A percentile compares a stretch with the other conserved stretches of the same genome.
phyloP scores from a whole-genome alignment of 2,888 invertebrate genomes.

The Pterostichus niger region DNA sequence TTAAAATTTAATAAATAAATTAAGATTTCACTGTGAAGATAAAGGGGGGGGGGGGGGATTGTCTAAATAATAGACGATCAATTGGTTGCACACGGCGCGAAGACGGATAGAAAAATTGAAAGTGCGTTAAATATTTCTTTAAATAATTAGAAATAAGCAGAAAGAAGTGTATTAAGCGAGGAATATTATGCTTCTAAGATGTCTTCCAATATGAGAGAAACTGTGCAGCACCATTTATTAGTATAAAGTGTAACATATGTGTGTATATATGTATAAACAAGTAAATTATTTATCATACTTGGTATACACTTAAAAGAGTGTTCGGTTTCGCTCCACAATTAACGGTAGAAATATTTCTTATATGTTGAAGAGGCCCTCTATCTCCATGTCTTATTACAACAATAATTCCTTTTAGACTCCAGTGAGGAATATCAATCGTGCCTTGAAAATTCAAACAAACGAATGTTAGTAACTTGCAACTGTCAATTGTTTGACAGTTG shows the following conservation, averaged over 20 bases:
- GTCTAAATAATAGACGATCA: no score
- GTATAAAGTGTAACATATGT: background rate
- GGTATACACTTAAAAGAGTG: slow-evolving; percentile 74
- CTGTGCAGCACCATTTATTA: background rate
- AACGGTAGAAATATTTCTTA: slow-evolving; percentile 87
- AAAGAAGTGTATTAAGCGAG: background rate
- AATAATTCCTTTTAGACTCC: slow-evolving; percentile 85
- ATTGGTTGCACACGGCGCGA: no score
- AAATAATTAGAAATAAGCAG: background rate
- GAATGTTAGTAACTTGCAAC: slow-evolving; percentile 9
- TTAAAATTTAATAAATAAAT: slow-evolving; percentile 70
- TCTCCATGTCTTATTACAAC: slow-evolving; percentile 93
- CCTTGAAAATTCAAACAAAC: slow-evolving; percentile 70
- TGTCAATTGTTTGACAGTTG: slow-evolving; percentile 23
- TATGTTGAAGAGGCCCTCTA: slow-evolving; percentile 91
- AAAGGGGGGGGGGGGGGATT: no score
- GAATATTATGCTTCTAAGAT: background rate
- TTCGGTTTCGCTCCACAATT: slow-evolving; percentile 83
- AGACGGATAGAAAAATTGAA: no score
- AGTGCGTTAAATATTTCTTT: background rate
- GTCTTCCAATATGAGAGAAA: background rate
- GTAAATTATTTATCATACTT: slow-evolving; percentile 71
- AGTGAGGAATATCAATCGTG: slow-evolving; percentile 78
- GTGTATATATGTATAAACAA: background rate
- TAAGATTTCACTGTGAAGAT: background rate